phyloP scores from a whole-genome alignment of 2,888 invertebrate genomes.

The Melipona bicolor region DNA sequence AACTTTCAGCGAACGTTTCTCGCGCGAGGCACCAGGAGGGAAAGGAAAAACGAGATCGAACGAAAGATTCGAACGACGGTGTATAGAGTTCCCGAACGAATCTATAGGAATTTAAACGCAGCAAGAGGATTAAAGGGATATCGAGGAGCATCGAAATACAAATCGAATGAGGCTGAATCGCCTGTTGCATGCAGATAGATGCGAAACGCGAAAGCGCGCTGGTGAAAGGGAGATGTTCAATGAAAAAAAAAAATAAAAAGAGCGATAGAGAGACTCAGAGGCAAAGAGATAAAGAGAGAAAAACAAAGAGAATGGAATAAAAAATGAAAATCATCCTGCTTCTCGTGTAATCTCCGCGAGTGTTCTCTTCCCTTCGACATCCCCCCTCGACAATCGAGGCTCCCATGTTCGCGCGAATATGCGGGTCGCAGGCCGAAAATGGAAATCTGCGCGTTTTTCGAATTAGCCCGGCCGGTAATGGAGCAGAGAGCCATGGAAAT shows the following conservation, averaged over 20 bases:
- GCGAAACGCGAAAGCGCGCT: constrained; percentile 14
- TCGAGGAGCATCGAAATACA: constrained; percentile 69
- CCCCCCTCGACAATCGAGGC: constrained; percentile 30
- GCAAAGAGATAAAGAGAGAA: too few species aligned
- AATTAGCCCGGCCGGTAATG: constrained; percentile 49
- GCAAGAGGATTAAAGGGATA: constrained; percentile 71
- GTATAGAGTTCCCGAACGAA: constrained; percentile 34
- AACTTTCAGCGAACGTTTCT: not conserved
- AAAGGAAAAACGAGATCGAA: not conserved
- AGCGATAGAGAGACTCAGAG: too few species aligned
- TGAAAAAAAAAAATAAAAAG: not conserved
- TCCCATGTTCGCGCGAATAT: constrained; percentile 13
- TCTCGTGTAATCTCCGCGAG: constrained; percentile 39
- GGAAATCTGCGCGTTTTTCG: constrained; percentile 46
- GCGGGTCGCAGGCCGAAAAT: constrained; percentile 12
- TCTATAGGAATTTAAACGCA: constrained; percentile 64
- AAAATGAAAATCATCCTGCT: constrained; percentile 50
- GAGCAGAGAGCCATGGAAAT: constrained; percentile 33
- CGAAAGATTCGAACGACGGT: constrained; percentile 27
- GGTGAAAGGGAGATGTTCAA: not conserved
- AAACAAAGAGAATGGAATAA: not conserved
- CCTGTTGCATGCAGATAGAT: constrained; percentile 67
- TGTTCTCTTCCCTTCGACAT: not conserved
- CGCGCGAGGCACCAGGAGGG: not conserved
- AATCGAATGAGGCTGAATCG: constrained; percentile 67